These are phyloP conservation scores for Lordiphosa mommai DNA, from an alignment of 1,140 invertebrate species.

Conservation along the genomic window DNA sequence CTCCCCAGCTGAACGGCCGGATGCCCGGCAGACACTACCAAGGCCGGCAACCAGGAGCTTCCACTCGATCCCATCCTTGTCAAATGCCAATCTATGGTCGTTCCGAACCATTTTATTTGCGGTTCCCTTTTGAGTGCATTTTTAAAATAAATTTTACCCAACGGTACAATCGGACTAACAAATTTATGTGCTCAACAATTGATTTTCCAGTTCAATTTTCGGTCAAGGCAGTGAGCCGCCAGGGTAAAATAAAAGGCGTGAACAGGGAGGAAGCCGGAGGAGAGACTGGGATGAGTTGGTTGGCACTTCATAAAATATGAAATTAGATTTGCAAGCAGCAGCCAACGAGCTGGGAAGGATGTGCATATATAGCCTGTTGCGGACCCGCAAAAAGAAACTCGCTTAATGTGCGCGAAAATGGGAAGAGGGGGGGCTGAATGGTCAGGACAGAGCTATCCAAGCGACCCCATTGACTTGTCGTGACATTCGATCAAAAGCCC, in stretches of 20 bases:
- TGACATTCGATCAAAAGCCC: constrained; percentile 74
- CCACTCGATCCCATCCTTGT: background rate
- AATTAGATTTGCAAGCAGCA: constrained; percentile 70
- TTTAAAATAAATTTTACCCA: constrained; percentile 73
- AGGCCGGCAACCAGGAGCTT: background rate
- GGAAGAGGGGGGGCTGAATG: constrained; percentile 25
- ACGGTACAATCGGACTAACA: constrained; percentile 68
- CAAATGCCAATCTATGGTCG: constrained; percentile 24
- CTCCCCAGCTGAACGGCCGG: background rate
- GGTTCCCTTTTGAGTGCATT: constrained; percentile 48
- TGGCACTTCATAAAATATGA: constrained; percentile 74
- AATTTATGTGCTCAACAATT: constrained; percentile 75
- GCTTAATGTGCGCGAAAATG: constrained; percentile 33
- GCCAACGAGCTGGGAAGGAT: constrained; percentile 25
- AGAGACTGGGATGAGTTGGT: constrained; percentile 4
- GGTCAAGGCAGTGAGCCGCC: constrained; percentile 24
- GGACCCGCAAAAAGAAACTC: constrained; percentile 14
- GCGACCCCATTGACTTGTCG: constrained; percentile 65
- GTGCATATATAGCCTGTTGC: constrained; percentile 46
- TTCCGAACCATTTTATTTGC: constrained; percentile 44
- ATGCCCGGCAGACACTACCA: background rate
- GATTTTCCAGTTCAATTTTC: constrained; percentile 67
- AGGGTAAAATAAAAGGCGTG: constrained; percentile 58
- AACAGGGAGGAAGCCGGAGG: constrained; percentile 15
- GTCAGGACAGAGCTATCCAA: constrained; percentile 44